Evolutionary conservation across 2,888 invertebrate genomes (phyloP).

Genomic region (Metopia argyrocephala): DNA sequence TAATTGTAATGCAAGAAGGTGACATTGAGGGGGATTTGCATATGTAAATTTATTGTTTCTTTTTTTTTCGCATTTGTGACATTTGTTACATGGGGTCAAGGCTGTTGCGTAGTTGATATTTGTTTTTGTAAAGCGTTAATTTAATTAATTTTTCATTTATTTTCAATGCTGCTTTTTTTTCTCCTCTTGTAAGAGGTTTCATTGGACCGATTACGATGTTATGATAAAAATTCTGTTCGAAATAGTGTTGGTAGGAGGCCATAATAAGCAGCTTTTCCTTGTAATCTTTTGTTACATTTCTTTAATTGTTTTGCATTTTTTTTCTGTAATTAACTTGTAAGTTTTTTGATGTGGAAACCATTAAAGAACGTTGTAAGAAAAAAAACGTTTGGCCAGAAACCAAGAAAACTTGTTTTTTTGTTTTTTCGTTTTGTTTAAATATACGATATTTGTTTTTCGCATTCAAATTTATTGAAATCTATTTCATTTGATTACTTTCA

Average conservation of each 20-base stretch:
- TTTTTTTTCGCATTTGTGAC: background rate
- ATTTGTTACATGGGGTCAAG: conserved; percentile 57
- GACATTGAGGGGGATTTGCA: background rate
- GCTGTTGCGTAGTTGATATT: conserved; percentile 63
- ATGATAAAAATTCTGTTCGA: background rate
- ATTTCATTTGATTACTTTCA: too few relatives aligned
- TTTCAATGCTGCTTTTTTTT: conserved; percentile 73
- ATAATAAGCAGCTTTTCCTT: conserved; percentile 52
- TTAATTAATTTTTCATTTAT: conserved; percentile 79
- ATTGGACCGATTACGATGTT: conserved; percentile 30
- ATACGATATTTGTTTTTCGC: too few relatives aligned
- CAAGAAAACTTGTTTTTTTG: conserved; percentile 42
- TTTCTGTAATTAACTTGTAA: conserved; percentile 1
- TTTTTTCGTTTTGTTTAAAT: conserved; percentile 2
- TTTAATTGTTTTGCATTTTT: background rate
- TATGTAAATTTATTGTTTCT: background rate
- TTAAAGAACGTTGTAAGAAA: background rate
- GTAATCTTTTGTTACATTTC: conserved; percentile 34
- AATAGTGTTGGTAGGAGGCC: conserved; percentile 34
- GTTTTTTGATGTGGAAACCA: background rate
- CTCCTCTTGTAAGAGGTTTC: conserved; percentile 65
- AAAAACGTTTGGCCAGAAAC: conserved; percentile 36
- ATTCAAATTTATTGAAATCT: conserved; percentile 53
- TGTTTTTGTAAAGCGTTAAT: conserved; percentile 71
- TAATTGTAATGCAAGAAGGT: background rate